Percentiles rank a stretch among this genome's conserved stretches.
Evolutionary conservation across 92 coral and sea anemone genomes (phyloP).

Genomic region (Phenganax stokvisi): DNA sequence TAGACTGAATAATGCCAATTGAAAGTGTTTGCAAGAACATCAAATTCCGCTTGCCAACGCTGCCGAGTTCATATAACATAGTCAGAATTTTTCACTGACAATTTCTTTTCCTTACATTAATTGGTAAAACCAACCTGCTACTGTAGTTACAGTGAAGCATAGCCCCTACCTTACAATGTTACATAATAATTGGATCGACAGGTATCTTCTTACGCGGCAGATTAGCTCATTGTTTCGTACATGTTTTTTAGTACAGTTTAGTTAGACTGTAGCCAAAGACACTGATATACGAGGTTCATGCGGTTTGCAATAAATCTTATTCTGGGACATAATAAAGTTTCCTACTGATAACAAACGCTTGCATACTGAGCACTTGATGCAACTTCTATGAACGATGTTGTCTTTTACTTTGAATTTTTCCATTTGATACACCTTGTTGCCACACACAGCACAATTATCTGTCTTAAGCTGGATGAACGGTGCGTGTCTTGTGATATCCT

Average conservation of each 20-base stretch:
- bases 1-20: no score
- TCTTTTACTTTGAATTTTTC: conserved; percentile 91
- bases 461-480: conserved; percentile 45
- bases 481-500: conserved; percentile 28
- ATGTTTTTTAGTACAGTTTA: background rate
- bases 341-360: conserved; percentile 89
- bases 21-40: no score
- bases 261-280: conserved; percentile 9
- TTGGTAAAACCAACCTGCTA: no score
- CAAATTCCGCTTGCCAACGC: no score
- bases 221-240: no score
- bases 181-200: no score
- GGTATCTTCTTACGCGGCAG: no score
- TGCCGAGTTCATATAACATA: no score
- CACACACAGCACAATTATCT: conserved; percentile 87
- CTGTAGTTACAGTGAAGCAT: no score
- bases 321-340: conserved; percentile 88
- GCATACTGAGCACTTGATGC: conserved; percentile 87
- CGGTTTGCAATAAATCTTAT: conserved; percentile 89
- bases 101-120: no score
- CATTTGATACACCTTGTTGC: conserved; percentile 82
- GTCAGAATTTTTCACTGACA: no score
- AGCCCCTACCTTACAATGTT: no score
- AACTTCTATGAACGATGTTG: conserved; percentile 72
- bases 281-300: conserved; percentile 61